phyloP scores from a whole-genome alignment of 2,113 vertebrate genomes.

The Salvator merianae region DNA sequence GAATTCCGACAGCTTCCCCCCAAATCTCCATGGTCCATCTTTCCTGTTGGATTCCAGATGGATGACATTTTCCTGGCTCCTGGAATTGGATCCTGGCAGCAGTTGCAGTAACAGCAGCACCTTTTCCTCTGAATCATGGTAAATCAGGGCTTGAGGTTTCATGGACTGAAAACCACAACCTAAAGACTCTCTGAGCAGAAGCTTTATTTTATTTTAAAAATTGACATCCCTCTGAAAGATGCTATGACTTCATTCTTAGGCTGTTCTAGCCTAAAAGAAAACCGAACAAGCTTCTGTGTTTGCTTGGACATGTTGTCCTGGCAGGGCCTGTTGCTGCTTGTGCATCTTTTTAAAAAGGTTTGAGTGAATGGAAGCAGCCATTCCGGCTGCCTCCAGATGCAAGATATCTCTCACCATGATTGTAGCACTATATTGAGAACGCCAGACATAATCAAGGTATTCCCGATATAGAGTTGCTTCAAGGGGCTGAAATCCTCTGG shows the following conservation, averaged over 20 bases:
- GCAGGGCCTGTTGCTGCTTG: background rate
- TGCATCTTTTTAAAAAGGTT: too few relatives aligned
- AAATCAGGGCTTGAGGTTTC: background rate
- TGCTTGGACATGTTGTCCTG: background rate
- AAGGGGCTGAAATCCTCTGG: too few relatives aligned
- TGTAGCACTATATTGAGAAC: too few relatives aligned
- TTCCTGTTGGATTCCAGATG: constrained; percentile 20
- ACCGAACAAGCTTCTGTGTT: background rate
- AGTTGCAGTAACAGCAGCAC: too few relatives aligned
- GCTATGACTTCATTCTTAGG: background rate
- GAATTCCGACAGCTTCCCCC: background rate
- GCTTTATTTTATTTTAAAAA: background rate
- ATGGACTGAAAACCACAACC: background rate
- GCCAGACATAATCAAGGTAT: too few relatives aligned
- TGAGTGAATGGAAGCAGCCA: too few relatives aligned
- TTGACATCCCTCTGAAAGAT: background rate
- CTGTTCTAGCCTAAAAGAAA: background rate
- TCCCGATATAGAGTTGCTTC: too few relatives aligned
- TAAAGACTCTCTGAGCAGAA: background rate
- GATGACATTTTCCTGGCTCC: constrained; percentile 36
- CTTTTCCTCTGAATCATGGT: constrained; percentile 6
- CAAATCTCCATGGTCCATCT: constrained; percentile 3
- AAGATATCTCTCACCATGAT: too few relatives aligned
- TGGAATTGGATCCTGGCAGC: background rate
- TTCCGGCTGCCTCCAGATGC: too few relatives aligned